Evolutionary conservation across 1,140 invertebrate species (phyloP), one percentile per base, ranked within the genome.

Genomic region (Lithobius niger): DNA sequence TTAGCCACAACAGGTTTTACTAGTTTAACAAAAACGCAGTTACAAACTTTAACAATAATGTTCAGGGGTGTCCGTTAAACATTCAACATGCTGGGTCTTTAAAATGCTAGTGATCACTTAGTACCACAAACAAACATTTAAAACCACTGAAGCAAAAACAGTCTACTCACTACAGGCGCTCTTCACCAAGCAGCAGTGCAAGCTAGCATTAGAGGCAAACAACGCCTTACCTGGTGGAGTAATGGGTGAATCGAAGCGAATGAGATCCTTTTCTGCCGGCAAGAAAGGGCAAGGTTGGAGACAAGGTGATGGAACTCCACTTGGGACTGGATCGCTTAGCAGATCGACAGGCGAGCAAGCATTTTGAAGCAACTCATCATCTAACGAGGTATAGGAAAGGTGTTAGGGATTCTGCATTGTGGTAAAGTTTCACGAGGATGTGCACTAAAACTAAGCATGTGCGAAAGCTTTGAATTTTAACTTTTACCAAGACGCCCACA

Each of bases 231-330:
- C n/a, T n/a, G n/a, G n/a, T n/a, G n/a, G n/a, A n/a, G n/a, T n/a
- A n/a, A 19, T 15, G 27, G 58, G 45, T 16, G 50, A 45, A 60
- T 54, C 49, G 52, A 69, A 65, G 43, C 56, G 57, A 49, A 68
- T 68, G 6, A 67, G 61, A 59, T 59, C 27, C 16, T 45, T 50
- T 26, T 27, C 54, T 6, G 25, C 3, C 2, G 22, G 16, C 24
- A 19, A n/a, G 27, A 47, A 27, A 6, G 47, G 54, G 44, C 42
- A 50, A 31, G 68, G 66, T 24, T 56, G 54, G 2, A 69, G 53
- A 19, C 60, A 60, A 4, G 68, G 68, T 6, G 67, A 68, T 19
- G 68, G 68, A 22, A 69, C 56, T 42, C 60, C 56, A 36, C 64
- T 67, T 3, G 68, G 68, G 22, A 69, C 60, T 27, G 64, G 61